Percentiles rank a stretch among this genome's conserved stretches.
phyloP scores from a whole-genome alignment of 2,888 invertebrate species.

The Melangyna quadrimaculata region DNA sequence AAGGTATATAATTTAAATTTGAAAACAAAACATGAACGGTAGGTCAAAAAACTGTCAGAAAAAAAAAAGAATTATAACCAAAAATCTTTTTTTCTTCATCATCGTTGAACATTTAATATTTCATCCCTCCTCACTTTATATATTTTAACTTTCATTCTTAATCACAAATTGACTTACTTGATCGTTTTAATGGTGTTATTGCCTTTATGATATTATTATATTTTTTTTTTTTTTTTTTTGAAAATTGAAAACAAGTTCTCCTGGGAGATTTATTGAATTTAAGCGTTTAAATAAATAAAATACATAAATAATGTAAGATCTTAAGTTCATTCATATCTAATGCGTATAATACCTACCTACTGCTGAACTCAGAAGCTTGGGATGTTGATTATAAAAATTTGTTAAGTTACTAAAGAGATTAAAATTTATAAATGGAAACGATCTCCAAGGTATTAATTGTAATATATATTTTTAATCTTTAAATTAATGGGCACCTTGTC shows the following conservation, averaged over 20 bases:
- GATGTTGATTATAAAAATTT: constrained; percentile 2
- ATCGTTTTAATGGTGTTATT: constrained; percentile 59
- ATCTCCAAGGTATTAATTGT: background rate
- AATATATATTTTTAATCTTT: constrained; percentile 14
- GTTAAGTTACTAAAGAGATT: background rate
- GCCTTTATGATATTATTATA: constrained; percentile 32
- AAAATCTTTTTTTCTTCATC: background rate
- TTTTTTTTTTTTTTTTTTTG: constrained; percentile 21
- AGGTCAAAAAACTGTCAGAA: constrained; percentile 58
- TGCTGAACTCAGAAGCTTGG: constrained; percentile 31
- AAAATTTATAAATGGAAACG: background rate
- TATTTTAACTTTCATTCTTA: constrained; percentile 10
- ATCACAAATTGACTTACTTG: constrained; percentile 60
- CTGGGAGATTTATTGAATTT: constrained; percentile 33
- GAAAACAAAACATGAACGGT: constrained; percentile 11
- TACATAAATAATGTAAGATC: background rate
- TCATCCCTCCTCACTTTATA: background rate
- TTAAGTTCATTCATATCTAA: constrained; percentile 30
- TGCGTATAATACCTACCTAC: background rate
- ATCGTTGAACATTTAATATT: background rate
- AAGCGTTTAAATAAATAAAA: constrained; percentile 23
- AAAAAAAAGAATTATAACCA: constrained; percentile 18
- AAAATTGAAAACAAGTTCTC: constrained; percentile 38
- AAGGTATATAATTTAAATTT: constrained; percentile 57
- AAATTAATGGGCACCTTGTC: constrained; percentile 42